Base-by-base conservation (phyloP, 2,797 vertebrate genomes). In the Propithecus perrieri region DNA sequence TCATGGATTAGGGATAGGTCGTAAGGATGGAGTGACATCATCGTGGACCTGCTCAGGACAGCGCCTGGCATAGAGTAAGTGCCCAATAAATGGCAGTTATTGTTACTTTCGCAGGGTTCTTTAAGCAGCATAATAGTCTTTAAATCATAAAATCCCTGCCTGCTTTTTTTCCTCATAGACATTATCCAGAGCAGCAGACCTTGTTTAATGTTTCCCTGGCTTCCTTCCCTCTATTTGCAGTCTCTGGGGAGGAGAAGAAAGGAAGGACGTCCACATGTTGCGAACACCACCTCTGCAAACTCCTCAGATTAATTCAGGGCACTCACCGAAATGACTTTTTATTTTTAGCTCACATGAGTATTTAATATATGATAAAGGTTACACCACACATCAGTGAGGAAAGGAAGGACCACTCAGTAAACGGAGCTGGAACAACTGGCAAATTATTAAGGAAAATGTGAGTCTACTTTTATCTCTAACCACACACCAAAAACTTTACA, bases 211-310 rank as follows among this genome's bases (percentile, higher is more conserved):
- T 85, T 85, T 65, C 43, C 61, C 89, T 95, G 97, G 91, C 97
- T 96, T 94, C 72, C 96, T 97, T 95, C 96, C 92, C 95, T 95
- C 94, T 89, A 91, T 89, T 79, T 92, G 85, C 57, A 2, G 22
- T 96, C 94, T 95, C 97, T 80, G 46, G 94, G 91, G 95, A 96
- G 94, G 72, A 83, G 74, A 83, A 69, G 57, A 86, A 76, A 89
- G 74, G 89, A 95, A 94, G 96, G 95, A 72, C 78, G 22, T 33
- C 28, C 91, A 86, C 69, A 13, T 85, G 76, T 55, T 74, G 61
- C 72, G 10, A 85, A 92, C 14, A 24, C 67, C 63, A 63, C 84
- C 89, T 93, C 83, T 53, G 63, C 46, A 75, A 53, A 50, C 14
- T 2, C 84, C 94, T 67, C 50, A 0, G 59, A 84, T 55, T 48